Conservation (phyloP, 2,888 invertebrate species). For the Tortricodes alternella region DNA sequence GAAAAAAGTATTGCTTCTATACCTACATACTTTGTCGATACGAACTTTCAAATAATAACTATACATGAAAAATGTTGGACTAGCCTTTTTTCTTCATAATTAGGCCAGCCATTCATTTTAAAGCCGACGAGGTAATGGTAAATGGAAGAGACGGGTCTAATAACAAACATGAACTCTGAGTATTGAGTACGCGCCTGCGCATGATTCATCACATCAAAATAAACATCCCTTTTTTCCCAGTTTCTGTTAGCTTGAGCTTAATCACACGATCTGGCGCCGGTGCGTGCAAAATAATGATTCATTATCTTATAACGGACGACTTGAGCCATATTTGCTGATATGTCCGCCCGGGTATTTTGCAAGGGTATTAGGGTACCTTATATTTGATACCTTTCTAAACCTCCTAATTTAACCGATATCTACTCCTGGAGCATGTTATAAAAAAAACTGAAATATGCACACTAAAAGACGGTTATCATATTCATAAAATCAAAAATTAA, state of each 20-base stretch:
- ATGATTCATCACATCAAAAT: constrained; percentile 71
- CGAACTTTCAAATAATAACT: too few species aligned
- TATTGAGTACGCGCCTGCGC: constrained; percentile 25
- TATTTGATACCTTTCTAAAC: too few species aligned
- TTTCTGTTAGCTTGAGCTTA: constrained; percentile 50
- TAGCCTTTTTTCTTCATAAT: not conserved
- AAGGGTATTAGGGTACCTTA: too few species aligned
- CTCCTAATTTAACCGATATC: too few species aligned
- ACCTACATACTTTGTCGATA: too few species aligned
- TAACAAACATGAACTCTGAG: constrained; percentile 18
- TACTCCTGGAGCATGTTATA: too few species aligned
- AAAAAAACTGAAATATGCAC: too few species aligned
- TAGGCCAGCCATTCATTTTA: constrained; percentile 21
- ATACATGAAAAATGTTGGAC: too few species aligned
- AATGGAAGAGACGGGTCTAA: constrained; percentile 11
- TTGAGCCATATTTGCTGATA: constrained; percentile 1
- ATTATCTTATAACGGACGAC: constrained; percentile 12
- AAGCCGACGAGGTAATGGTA: constrained; percentile 4
- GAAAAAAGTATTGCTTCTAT: too few species aligned
- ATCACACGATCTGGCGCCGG: constrained; percentile 44
- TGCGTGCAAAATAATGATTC: constrained; percentile 20
- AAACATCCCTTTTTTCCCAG: constrained; percentile 54
- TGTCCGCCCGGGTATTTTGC: too few species aligned
- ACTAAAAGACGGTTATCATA: too few species aligned
- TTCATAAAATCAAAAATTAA: too few species aligned